Base-by-base conservation (phyloP, 1,140 invertebrate species). In the Orchesella cincta region DNA sequence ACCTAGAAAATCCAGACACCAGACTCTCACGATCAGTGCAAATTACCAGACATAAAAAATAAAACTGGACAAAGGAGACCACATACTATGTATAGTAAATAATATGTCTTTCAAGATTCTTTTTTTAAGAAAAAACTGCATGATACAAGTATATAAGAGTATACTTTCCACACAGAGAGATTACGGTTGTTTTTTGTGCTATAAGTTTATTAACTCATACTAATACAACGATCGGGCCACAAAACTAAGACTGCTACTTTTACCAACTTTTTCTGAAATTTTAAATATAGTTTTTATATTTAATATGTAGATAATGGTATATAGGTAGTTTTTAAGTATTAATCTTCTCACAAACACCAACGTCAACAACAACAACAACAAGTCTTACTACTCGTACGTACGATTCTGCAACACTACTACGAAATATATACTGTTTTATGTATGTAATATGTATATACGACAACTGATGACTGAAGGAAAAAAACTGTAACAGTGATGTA, bases 131-230 rank as follows among this genome's bases (percentile, higher is more conserved):
- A 46, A n/a, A 8, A 46, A 18, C 39, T 5, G 39, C 39, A 46
- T 46, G 39, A 8, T 5, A 46, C 39, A n/a, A 46, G 39, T 46
- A 46, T 8, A 18, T 46, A 46, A 46, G 39, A 46, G 5, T 8
- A 46, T 46, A 18, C 39, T 46, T 46, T 46, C 39, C 39, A 5
- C 39, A 46, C 39, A 46, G 5, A 46, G 5, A 18, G 39, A 46
- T 46, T 46, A 46, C 39, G 18, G 5, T 46, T 57, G 23, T 8
- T n/a, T 57, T 57, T 57, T 57, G 52, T 57, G 52, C 52, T 57
- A n/a, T 57, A 12, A 57, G 52, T 57, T 57, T 57, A 57, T 57
- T 57, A n/a, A 57, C 52, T 57, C 52, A 57, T 26, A 57, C 52
- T 57, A 57, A 57, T 57, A 57, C 52, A 57, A 57, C 52, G 52